Conservation (phyloP, 2,888 invertebrate genomes). For the Eilema sororculum region DNA sequence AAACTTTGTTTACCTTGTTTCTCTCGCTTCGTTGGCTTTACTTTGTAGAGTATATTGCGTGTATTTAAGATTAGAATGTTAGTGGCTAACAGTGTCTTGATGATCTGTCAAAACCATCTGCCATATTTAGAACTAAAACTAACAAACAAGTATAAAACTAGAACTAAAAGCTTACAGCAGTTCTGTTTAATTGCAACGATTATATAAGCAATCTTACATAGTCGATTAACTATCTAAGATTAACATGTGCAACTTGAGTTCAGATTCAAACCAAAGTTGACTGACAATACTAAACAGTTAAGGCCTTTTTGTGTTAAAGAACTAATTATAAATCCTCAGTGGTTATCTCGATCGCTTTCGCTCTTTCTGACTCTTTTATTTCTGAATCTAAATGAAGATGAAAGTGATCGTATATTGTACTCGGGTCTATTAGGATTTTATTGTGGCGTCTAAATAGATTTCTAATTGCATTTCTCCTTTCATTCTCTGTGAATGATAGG, state of each 20-base stretch:
- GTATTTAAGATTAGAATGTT: no score
- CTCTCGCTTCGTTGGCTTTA: no score
- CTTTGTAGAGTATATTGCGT: no score
- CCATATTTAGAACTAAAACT: neutral
- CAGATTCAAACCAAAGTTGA: constrained; percentile 35
- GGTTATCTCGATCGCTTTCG: constrained; percentile 53
- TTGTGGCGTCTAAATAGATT: constrained; percentile 42
- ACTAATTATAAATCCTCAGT: constrained; percentile 50
- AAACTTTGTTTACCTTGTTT: no score
- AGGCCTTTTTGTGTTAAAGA: constrained; percentile 44
- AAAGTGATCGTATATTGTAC: constrained; percentile 48
- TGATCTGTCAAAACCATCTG: neutral
- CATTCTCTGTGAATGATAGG: constrained; percentile 8
- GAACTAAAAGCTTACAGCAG: constrained; percentile 11
- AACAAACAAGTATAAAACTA: neutral
- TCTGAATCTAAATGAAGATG: constrained; percentile 47
- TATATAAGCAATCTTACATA: constrained; percentile 31
- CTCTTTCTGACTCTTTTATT: constrained; percentile 38
- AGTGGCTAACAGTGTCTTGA: neutral
- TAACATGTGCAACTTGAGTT: constrained; percentile 1
- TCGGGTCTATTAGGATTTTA: constrained; percentile 46
- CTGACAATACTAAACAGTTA: constrained; percentile 40
- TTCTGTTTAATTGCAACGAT: constrained; percentile 26
- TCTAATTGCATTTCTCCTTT: constrained; percentile 38
- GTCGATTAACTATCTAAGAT: constrained; percentile 6